Base-by-base conservation (phyloP, 2,113 vertebrate species). In the Sarotherodon lohbergeri region DNA sequence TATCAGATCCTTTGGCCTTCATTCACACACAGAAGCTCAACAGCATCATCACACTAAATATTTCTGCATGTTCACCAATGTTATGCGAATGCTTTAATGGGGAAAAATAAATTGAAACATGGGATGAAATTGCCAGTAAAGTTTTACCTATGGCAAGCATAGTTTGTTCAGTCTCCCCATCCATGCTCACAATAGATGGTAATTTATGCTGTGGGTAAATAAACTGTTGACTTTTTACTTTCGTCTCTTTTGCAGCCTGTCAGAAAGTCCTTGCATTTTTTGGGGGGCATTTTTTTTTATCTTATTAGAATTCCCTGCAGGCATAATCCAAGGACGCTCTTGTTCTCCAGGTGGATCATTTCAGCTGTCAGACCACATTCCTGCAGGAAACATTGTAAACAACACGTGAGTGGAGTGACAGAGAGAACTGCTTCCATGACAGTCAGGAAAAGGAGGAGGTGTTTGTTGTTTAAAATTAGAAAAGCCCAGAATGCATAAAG, bases 251-350 rank as follows among this genome's bases (percentile, higher is more conserved):
- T 22, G 16, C 84, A 32, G 73, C 29, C 82, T 82, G 82, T 87
- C 76, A 80, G 32, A 71, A 92, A 88, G 80, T 78, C 82, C 57
- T 81, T 83, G 88, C 61, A 78, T 82, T 61, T 90, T 91, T 89
- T 88, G 73, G 34, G 34, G 61, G 61, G 43, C 85, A 88, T 82
- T 84, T 80, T 83, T 80, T 83, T 59, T 86, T 27, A 85, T 4
- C 86, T 85, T 39, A 94, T 94, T 93, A 88, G n/a, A 89, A 93
- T 94, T 93, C 90, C 88, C 92, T n/a, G 83, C 88, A 87, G 89
- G 85, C 43, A n/a, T 85, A 61, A 92, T 90, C 50, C 88, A 94
- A 94, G 90, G 86, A 88, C 66, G 39, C 39, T 61, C 39, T 52
- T 50, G 46, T 82, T 85, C 86, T 88, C 52, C 79, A 82, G 85